These are phyloP conservation scores for Sebastes ruberrimus DNA, from an alignment of 2,797 vertebrate genomes.

Conservation along the genomic window DNA sequence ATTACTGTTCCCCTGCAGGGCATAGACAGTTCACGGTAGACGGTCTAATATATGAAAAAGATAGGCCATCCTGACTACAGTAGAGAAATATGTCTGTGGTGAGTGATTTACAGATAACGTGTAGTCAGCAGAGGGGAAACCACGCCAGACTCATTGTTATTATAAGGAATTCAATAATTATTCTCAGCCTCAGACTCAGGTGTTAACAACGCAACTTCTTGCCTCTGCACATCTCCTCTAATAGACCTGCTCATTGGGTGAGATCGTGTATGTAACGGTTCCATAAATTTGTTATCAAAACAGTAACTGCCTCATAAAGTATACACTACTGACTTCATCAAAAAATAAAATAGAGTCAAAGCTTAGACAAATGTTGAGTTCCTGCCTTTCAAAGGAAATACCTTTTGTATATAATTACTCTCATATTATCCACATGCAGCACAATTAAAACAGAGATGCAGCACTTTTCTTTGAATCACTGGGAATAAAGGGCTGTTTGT, in stretches of 20 bases:
- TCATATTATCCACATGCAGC: slow-evolving; percentile 15
- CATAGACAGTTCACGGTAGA: slow-evolving; percentile 49
- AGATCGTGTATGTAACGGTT: not conserved
- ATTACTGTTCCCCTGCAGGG: slow-evolving; percentile 41
- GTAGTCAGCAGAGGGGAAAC: slow-evolving; percentile 3
- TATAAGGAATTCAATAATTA: slow-evolving; percentile 14
- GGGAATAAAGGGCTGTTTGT: slow-evolving; percentile 63
- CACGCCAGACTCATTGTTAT: not conserved
- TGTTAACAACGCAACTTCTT: not conserved
- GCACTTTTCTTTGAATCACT: slow-evolving; percentile 44
- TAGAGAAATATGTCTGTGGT: slow-evolving; percentile 38
- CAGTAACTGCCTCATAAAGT: not conserved
- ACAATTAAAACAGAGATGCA: slow-evolving; percentile 50
- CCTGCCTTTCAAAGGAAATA: not conserved
- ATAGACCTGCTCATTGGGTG: not conserved
- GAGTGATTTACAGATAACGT: slow-evolving; percentile 14
- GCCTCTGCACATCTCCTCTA: not conserved
- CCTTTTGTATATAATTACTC: not conserved
- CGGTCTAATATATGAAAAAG: slow-evolving; percentile 25
- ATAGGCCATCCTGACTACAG: slow-evolving; percentile 20
- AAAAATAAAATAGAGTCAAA: not conserved
- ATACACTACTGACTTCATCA: not conserved
- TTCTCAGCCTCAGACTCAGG: not conserved
- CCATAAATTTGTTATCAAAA: not conserved
- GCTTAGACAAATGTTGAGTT: not conserved